These are phyloP conservation scores for Lethenteron reissneri DNA, from an alignment of 2,113 vertebrate genomes.

Conservation along the genomic window DNA sequence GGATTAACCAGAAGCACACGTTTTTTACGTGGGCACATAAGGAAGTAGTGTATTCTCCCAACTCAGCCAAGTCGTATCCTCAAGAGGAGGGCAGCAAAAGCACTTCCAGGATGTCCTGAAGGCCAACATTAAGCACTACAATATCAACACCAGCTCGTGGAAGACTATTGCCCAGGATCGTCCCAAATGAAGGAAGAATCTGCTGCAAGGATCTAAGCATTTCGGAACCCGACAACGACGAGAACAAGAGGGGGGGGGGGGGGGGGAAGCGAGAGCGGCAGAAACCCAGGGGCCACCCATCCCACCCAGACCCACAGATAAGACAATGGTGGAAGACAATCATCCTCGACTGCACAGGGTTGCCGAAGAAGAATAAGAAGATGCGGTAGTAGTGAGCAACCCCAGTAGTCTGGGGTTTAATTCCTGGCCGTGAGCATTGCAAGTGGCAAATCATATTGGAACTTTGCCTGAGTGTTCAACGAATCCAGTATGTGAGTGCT, in stretches of 20 bases:
- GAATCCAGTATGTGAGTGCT: too few relatives aligned
- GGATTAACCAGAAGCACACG: too few relatives aligned
- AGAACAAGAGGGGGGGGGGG: neutral
- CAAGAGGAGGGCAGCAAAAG: conserved; percentile 1
- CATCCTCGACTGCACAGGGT: neutral
- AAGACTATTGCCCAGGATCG: neutral
- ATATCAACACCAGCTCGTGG: neutral
- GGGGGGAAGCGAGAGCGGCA: neutral
- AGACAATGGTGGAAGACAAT: neutral
- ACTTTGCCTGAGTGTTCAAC: too few relatives aligned
- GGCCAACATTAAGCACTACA: neutral
- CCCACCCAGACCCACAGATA: neutral
- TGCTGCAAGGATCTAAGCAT: neutral
- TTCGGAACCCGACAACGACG: neutral
- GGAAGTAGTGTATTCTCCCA: neutral
- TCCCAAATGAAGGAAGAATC: neutral
- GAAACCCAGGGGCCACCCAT: neutral
- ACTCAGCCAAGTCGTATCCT: neutral
- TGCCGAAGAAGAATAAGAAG: neutral
- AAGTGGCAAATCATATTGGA: too few relatives aligned
- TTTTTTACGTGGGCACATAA: too few relatives aligned
- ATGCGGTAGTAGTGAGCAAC: neutral
- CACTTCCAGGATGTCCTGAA: conserved; percentile 1
- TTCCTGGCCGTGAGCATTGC: neutral
- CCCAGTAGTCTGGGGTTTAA: neutral